These are phyloP conservation scores for Saturnia pavonia DNA, from an alignment of 2,888 invertebrate species.

Conservation along the genomic window DNA sequence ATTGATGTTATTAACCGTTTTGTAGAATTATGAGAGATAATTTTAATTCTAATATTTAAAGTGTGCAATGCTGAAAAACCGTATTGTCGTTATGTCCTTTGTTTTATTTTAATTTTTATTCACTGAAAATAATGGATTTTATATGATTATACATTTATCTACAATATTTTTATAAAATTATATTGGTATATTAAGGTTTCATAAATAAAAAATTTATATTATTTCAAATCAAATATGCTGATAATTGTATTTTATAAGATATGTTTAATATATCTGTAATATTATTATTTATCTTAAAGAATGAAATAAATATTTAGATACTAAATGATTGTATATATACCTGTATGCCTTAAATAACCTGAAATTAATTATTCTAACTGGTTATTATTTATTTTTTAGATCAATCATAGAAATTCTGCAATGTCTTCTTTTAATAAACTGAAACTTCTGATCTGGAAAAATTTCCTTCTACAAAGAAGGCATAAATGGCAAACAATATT, in stretches of 20 bases:
- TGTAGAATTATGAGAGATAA: too few species aligned
- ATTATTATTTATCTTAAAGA: not conserved
- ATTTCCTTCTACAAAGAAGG: conserved; percentile 88
- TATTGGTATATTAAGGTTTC: not conserved
- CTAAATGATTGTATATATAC: not conserved
- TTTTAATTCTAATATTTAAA: too few species aligned
- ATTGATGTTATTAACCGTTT: not conserved
- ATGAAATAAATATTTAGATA: not conserved
- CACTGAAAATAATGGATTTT: too few species aligned
- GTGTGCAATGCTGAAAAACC: too few species aligned
- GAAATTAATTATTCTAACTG: not conserved
- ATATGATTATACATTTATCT: too few species aligned
- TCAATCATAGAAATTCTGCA: not conserved
- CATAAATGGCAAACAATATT: conserved; percentile 87
- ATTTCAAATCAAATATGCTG: not conserved
- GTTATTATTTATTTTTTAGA: conserved; percentile 2
- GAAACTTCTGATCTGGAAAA: conserved; percentile 90
- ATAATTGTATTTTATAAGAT: not conserved
- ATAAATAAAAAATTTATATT: not conserved
- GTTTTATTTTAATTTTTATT: too few species aligned
- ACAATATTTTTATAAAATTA: not conserved
- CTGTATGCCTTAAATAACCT: not conserved
- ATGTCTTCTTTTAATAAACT: conserved; percentile 82
- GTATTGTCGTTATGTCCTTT: too few species aligned
- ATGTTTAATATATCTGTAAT: not conserved